Conservation (phyloP, 2,113 vertebrate genomes). For the Gobius niger region DNA sequence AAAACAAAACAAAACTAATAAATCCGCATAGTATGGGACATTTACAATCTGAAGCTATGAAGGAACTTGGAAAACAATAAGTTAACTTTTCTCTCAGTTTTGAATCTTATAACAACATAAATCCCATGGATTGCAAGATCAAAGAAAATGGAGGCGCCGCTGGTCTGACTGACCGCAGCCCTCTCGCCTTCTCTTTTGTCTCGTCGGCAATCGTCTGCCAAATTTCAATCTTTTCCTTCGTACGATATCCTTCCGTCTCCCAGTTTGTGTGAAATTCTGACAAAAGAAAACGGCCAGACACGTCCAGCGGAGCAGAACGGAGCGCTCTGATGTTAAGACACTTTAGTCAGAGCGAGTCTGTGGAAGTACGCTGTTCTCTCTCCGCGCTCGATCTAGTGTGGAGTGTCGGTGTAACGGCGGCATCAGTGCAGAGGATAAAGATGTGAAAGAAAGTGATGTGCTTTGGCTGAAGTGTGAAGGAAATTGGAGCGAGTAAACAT, state of each 20-base stretch:
- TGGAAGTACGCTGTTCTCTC: constrained; percentile 35
- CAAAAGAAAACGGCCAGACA: constrained; percentile 56
- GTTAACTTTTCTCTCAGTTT: constrained; percentile 20
- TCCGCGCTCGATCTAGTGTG: constrained; percentile 31
- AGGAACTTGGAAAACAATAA: constrained; percentile 7
- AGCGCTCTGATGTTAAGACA: constrained; percentile 50
- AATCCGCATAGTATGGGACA: background rate
- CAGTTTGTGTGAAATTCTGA: constrained; percentile 31
- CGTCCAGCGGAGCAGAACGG: constrained; percentile 60
- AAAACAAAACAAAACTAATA: no score
- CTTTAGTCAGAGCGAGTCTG: constrained; percentile 46
- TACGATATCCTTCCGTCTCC: constrained; percentile 34
- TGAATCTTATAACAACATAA: constrained; percentile 19
- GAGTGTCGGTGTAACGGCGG: constrained; percentile 21
- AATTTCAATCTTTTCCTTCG: constrained; percentile 27
- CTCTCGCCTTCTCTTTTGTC: constrained; percentile 38
- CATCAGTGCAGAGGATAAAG: constrained; percentile 24
- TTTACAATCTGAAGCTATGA: constrained; percentile 11
- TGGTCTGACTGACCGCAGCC: constrained; percentile 15
- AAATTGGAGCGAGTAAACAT: background rate
- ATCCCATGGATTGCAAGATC: constrained; percentile 16
- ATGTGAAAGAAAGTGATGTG: constrained; percentile 33
- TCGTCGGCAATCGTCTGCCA: constrained; percentile 55
- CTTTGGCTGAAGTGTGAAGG: background rate
- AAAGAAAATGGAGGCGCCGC: constrained; percentile 30